A percentile compares a stretch with the other conserved stretches of the same genome.
phyloP scores from a whole-genome alignment of 2,888 invertebrate species.

The Himalopsyche japonica region DNA sequence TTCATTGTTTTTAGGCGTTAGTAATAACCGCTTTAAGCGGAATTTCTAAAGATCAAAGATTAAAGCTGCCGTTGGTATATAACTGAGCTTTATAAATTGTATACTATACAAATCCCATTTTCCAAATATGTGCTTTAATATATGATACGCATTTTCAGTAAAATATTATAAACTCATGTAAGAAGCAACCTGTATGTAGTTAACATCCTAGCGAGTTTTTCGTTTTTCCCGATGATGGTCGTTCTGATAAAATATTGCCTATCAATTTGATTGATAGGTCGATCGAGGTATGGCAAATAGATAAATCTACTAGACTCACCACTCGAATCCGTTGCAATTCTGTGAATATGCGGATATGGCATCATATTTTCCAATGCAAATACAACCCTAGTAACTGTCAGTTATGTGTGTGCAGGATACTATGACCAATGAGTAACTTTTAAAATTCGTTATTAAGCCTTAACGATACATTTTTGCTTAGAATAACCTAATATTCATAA shows the following conservation, averaged over 20 bases:
- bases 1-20: no score
- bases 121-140: no score
- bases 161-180: no score
- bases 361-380: conserved; percentile 17
- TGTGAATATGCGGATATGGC: conserved; percentile 5
- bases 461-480: no score
- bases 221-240: conserved; percentile 18
- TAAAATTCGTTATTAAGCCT: no score
- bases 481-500: no score
- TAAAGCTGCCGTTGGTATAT: no score
- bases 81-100: no score
- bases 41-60: no score
- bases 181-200: background rate
- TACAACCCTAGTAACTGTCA: background rate
- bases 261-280: conserved; percentile 34
- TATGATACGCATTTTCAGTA: no score
- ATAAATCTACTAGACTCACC: conserved; percentile 19
- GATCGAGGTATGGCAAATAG: conserved; percentile 19
- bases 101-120: no score
- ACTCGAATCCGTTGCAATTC: conserved; percentile 1
- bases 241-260: conserved; percentile 32
- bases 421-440: background rate
- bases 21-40: no score
- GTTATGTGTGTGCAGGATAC: background rate
- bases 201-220: conserved; percentile 3